Base-by-base conservation (phyloP, 2,888 invertebrate species). In the Lycophotia porphyrea region DNA sequence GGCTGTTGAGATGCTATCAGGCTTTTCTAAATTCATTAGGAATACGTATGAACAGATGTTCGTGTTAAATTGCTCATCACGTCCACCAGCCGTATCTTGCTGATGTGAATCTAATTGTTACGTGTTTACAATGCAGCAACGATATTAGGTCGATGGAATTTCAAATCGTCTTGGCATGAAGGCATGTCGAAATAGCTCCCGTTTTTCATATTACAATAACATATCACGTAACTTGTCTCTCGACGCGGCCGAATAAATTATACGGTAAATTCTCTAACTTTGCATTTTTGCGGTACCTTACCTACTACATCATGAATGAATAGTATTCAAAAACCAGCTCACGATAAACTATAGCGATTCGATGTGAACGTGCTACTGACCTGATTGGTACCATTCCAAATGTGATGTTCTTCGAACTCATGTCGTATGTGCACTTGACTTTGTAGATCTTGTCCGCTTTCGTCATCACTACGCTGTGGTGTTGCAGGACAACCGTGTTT, bases 331-430 rank as follows among this genome's bases (percentile, higher is more conserved):
- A 86, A 83, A 83, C 52, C 86, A 76, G 74, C 71, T 84, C 81
- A 88, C 81, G 82, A 88, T 86, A 86, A 88, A 87, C 86, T 82
- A 61, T 78, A 73, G 63, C 67, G 71, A 76, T 80, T 81, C 67
- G 42, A 77, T 84, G 86, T 71, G 78, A 81, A 82, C 72, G 88
- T 76, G 79, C 87, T 60, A 95, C 95, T 93, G 93, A 98, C 98
- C 98, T 98, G 95, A 99, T 99, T 84, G 99, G 99, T 98, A 99
- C 99, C 99, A 99, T 99, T 96, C 99, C 99, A 96, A 99, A 99
- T 52, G 99, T 99, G 89, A 99, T 99, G 95, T 99, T 99, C 97
- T 99, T 98, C 34, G 99, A 99, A 85, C 99, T 98, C 98, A 99
- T 99, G 93, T 99, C 99, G 94, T 99, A 99, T 11, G 99, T 99